These are phyloP conservation scores for Ephydatia muelleri DNA, from an alignment of 37 sponge, comb jelly and placozoan species.

Conservation along the genomic window DNA sequence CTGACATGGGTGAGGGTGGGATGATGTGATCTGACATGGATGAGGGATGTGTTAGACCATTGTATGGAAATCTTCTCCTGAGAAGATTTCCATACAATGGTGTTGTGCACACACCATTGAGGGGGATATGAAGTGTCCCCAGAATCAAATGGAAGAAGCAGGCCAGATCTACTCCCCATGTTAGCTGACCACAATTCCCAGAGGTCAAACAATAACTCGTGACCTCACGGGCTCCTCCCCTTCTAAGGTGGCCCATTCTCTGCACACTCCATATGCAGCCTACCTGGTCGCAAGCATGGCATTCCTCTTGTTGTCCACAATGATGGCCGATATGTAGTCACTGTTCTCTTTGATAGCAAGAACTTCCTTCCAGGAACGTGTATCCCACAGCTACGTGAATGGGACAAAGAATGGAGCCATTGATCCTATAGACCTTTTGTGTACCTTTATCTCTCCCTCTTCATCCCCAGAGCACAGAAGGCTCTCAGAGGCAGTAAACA, in stretches of 20 bases:
- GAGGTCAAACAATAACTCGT: background rate
- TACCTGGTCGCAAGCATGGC: constrained; percentile 78
- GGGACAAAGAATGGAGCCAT: background rate
- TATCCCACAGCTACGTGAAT: constrained; percentile 81
- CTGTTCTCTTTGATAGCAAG: constrained; percentile 54
- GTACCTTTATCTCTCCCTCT: constrained; percentile 77
- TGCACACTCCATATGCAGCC: background rate
- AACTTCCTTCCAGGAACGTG: constrained; percentile 38
- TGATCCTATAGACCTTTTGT: background rate
- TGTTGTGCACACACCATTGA: too few relatives aligned
- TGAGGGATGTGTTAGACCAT: too few relatives aligned
- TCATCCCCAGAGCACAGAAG: constrained; percentile 87
- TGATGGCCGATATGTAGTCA: constrained; percentile 84
- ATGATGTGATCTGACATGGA: too few relatives aligned
- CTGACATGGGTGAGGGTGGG: too few relatives aligned
- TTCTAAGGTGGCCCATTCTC: background rate
- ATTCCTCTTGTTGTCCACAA: constrained; percentile 25
- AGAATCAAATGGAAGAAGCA: too few relatives aligned
- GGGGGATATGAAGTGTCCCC: too few relatives aligned
- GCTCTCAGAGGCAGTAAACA: constrained; percentile 55
- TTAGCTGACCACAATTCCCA: too few relatives aligned
- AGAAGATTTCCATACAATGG: too few relatives aligned
- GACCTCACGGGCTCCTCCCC: background rate
- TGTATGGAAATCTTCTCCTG: too few relatives aligned
- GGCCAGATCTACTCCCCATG: too few relatives aligned